Conservation (phyloP, 23 tunicate species). For the Ciona savignyi region DNA sequence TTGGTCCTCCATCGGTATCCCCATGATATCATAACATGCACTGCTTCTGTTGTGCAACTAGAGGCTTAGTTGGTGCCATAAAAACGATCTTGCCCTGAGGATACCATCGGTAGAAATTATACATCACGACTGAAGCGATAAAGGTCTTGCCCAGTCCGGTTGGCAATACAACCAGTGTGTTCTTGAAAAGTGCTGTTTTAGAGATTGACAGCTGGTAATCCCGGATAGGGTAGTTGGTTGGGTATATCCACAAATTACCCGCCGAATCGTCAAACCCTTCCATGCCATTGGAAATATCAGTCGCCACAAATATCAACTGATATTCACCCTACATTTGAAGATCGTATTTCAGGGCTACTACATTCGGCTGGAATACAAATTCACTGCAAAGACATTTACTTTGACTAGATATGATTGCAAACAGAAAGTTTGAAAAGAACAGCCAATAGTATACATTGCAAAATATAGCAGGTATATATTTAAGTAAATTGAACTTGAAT, state of each 20-base stretch:
- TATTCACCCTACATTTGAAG: too few relatives aligned
- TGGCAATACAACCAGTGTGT: slow-evolving; percentile 90
- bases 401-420: too few relatives aligned
- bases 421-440: too few relatives aligned
- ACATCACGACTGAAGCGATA: slow-evolving; percentile 96
- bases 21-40: slow-evolving; percentile 87
- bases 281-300: too few relatives aligned
- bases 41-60: slow-evolving; percentile 90
- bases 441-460: too few relatives aligned
- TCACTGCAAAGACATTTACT: too few relatives aligned
- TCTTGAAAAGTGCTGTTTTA: slow-evolving; percentile 58
- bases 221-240: slow-evolving; percentile 82
- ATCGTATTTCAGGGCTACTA: too few relatives aligned
- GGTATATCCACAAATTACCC: slow-evolving; percentile 87
- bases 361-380: too few relatives aligned
- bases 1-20: slow-evolving; percentile 92
- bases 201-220: slow-evolving; percentile 64
- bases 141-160: slow-evolving; percentile 98
- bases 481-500: background rate
- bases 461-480: too few relatives aligned
- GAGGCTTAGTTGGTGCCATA: slow-evolving; percentile 97
- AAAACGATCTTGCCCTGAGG: slow-evolving; percentile 94
- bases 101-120: slow-evolving; percentile 93
- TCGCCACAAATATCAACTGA: slow-evolving; percentile 3
- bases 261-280: slow-evolving; percentile 65